Base-by-base conservation (phyloP, 2,888 invertebrate genomes). In the Harpagoxenus sublaevis region DNA sequence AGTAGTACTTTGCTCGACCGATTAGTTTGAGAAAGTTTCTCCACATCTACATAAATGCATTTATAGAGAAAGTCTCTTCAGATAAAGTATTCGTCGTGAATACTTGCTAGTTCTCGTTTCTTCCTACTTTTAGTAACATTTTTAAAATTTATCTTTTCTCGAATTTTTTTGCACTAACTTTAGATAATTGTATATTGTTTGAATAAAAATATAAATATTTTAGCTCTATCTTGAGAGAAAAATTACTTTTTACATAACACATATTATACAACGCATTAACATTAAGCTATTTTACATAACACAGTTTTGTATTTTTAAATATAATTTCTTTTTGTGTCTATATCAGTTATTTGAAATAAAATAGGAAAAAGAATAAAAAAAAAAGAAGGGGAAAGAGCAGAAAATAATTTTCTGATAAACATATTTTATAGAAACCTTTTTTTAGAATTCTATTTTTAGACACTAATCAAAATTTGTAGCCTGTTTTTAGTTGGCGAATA, bases 1-100 rank as follows among this genome's bases (percentile, higher is more conserved):
- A 48, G 12, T 12, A 57, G 23, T 18, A 71, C 2, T 71, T 70
- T 35, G 31, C 18, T 6, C 35, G 23, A 35, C 57, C 23, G 45
- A 35, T 73, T 48, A 42, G 35, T 5, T 23, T 8, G 79, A 39
- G 79, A 73, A 81, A 73, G 60, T 81, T 71, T 60, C 79, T 79
- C 18, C 28, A 31, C 8, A 48, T 48, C 15, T 81, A 23, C 55
- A 79, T 31, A 55, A 53, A 66, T 18, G 53, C 53, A 28, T 71
- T 73, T 73, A 60, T 60, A 71, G 71, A 71, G 79, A 78, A 68
- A 78, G 68, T 81, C 28, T 60, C 23, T 35, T 35, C 9, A 18
- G 28, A 73, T 23, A 15, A 79, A 70, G 42, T 57, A 18, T 60
- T 35, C 35, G 35, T 23, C 18, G 10, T 35, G 35, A 60, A 81